phyloP scores from a whole-genome alignment of 2,888 invertebrate species.

The Mythimna ferrago region DNA sequence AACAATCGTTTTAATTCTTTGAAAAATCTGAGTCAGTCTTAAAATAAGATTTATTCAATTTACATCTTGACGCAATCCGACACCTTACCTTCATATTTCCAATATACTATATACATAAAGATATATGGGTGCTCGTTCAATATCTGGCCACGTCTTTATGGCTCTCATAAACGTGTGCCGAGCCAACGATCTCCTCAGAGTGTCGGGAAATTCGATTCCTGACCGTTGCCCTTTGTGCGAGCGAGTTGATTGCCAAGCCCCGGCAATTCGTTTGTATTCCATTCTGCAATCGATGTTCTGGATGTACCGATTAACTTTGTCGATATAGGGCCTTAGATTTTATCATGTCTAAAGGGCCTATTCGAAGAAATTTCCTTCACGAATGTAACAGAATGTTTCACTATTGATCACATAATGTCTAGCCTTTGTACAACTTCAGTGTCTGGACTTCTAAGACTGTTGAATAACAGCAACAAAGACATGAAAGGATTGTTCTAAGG shows the following conservation, averaged over 20 bases:
- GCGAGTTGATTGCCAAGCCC: slow-evolving; percentile 65
- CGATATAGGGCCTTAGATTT: slow-evolving; percentile 58
- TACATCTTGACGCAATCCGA: slow-evolving; percentile 26
- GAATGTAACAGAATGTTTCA: slow-evolving; percentile 6
- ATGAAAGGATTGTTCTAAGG: slow-evolving; percentile 46
- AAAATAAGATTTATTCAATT: slow-evolving; percentile 32
- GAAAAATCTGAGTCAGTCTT: slow-evolving; percentile 5
- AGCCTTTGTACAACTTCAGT: slow-evolving; percentile 29
- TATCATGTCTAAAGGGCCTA: slow-evolving; percentile 49
- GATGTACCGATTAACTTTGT: slow-evolving; percentile 59
- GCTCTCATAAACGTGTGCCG: slow-evolving; percentile 76
- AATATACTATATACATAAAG: slow-evolving; percentile 55
- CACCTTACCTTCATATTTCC: slow-evolving; percentile 52
- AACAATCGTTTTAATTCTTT: no score
- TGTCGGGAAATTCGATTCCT: slow-evolving; percentile 81
- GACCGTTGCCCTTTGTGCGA: slow-evolving; percentile 72
- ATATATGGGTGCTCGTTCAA: slow-evolving; percentile 69
- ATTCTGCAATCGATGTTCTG: slow-evolving; percentile 58
- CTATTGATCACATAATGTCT: slow-evolving; percentile 19
- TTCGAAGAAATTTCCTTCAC: slow-evolving; percentile 8
- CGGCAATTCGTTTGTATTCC: slow-evolving; percentile 59
- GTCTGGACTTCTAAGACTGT: slow-evolving; percentile 16
- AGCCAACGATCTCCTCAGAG: slow-evolving; percentile 74
- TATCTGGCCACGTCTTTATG: slow-evolving; percentile 83
- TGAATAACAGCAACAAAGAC: slow-evolving; percentile 48